Conservation (phyloP, 2,113 vertebrate species). For the Noturus placidus region DNA sequence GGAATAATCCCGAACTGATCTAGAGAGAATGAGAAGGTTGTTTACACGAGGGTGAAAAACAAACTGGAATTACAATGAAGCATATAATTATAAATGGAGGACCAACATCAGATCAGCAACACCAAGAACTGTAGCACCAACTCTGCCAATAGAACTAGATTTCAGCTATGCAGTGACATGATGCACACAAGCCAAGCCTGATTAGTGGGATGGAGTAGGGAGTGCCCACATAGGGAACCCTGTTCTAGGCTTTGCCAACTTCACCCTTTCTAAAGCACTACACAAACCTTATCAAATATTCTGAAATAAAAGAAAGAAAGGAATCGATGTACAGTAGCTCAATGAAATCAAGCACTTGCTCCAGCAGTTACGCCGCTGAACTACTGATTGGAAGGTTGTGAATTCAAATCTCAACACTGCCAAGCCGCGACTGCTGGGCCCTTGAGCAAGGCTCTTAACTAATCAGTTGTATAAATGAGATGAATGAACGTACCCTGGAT, state of each 20-base stretch:
- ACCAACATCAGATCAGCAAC: not conserved
- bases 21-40: slow-evolving; percentile 30
- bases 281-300: not conserved
- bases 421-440: not conserved
- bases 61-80: not conserved
- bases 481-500: not conserved
- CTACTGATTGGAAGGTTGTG: not conserved
- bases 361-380: not conserved
- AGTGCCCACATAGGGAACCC: not conserved
- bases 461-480: not conserved
- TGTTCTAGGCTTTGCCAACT: not conserved
- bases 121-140: not conserved
- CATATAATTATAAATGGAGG: not conserved
- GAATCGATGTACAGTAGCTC: not conserved
- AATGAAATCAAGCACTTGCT: not conserved
- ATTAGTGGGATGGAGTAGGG: too few relatives aligned
- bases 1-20: slow-evolving; percentile 52
- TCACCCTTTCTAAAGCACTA: not conserved
- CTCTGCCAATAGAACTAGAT: not conserved
- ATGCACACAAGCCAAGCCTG: not conserved
- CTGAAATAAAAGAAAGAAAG: not conserved
- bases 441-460: not conserved
- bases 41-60: not conserved
- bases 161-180: not conserved
- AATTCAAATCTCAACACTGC: too few relatives aligned